Evolutionary conservation across 2,888 invertebrate genomes (phyloP).

Genomic region (Phymatocera aterrima): DNA sequence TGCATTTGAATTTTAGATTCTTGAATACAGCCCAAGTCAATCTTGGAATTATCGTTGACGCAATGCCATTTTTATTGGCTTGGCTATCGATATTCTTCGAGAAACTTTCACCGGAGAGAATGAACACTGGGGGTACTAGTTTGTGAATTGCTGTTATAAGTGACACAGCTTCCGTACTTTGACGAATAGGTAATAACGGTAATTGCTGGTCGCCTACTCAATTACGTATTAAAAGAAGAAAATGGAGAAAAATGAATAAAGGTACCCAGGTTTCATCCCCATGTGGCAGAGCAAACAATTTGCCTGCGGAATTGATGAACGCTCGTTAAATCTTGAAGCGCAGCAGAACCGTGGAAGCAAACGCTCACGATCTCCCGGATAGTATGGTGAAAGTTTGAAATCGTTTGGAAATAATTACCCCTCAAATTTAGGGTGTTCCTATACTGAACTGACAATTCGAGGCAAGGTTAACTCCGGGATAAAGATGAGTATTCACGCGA

Average conservation of each 20-base stretch:
- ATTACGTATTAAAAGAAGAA: background rate
- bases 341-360: conserved; percentile 1
- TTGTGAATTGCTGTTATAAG: conserved; percentile 14
- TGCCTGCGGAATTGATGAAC: conserved; percentile 12
- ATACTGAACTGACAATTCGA: background rate
- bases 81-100: background rate
- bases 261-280: conserved; percentile 26
- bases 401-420: conserved; percentile 12
- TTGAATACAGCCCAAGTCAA: background rate
- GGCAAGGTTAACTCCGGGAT: background rate
- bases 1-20: conserved; percentile 18
- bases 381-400: conserved; percentile 31
- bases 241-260: background rate
- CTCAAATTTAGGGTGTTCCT: conserved; percentile 2
- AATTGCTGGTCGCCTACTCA: conserved; percentile 28
- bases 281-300: conserved; percentile 6
- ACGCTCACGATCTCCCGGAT: background rate
- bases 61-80: background rate
- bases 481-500: background rate
- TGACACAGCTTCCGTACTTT: conserved; percentile 30
- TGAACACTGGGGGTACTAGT: background rate
- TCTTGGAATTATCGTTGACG: conserved; percentile 8
- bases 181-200: background rate
- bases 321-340: conserved; percentile 22
- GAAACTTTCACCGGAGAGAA: conserved; percentile 22